These are phyloP conservation scores for Rhinophrynus dorsalis DNA, from an alignment of 2,797 vertebrate genomes.

Conservation along the genomic window DNA sequence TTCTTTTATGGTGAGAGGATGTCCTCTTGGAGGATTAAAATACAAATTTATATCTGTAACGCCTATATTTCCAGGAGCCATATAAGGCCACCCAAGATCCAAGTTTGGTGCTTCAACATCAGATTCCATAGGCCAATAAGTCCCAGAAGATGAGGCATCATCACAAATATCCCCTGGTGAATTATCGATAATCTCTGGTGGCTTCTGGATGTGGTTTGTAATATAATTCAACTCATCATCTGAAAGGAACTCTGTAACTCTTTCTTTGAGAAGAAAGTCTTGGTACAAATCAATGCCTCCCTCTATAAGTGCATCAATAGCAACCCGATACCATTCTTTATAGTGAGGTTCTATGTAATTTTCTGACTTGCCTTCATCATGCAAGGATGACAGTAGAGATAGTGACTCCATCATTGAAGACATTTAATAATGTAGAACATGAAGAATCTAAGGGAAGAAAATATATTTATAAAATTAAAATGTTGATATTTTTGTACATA, in stretches of 20 bases:
- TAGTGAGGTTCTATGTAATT: slow-evolving; percentile 90
- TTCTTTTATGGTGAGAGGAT: slow-evolving; percentile 91
- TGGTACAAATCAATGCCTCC: slow-evolving; percentile 77
- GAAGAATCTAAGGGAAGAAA: slow-evolving; percentile 53
- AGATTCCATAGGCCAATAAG: slow-evolving; percentile 92
- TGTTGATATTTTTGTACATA: neutral
- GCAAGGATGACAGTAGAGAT: slow-evolving; percentile 84
- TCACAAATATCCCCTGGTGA: slow-evolving; percentile 69
- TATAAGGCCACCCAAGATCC: slow-evolving; percentile 91
- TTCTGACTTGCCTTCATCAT: slow-evolving; percentile 79
- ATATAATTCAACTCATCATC: slow-evolving; percentile 89
- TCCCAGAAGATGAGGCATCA: slow-evolving; percentile 85
- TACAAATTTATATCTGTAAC: slow-evolving; percentile 87
- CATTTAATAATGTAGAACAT: slow-evolving; percentile 9
- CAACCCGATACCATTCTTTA: slow-evolving; percentile 89
- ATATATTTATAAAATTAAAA: slow-evolving; percentile 10
- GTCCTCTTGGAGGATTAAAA: slow-evolving; percentile 88
- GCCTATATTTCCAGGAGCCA: slow-evolving; percentile 69
- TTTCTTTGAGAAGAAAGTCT: slow-evolving; percentile 84
- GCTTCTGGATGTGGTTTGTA: slow-evolving; percentile 70
- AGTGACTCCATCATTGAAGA: slow-evolving; percentile 77
- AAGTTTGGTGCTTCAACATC: slow-evolving; percentile 89
- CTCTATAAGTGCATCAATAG: slow-evolving; percentile 83
- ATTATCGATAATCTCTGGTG: slow-evolving; percentile 58
- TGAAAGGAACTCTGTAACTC: slow-evolving; percentile 82